Evolutionary conservation across 2,113 vertebrate species (phyloP).

Genomic region (Oxygymnocypris stewartii): DNA sequence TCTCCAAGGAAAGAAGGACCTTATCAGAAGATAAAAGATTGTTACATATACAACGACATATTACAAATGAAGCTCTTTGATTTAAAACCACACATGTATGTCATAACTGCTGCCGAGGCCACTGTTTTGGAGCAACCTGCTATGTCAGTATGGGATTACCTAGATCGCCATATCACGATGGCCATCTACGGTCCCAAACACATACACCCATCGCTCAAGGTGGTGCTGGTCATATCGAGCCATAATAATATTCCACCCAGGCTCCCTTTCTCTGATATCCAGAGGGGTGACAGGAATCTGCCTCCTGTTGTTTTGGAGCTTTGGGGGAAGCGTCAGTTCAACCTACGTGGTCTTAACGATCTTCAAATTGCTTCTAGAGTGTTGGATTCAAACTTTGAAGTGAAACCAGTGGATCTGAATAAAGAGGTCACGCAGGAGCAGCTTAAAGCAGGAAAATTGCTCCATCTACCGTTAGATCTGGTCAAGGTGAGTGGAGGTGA

Average conservation of each 20-base stretch:
- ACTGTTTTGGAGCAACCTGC: slow-evolving; percentile 78
- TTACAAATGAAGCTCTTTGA: slow-evolving; percentile 86
- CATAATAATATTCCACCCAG: slow-evolving; percentile 86
- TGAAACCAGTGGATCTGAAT: slow-evolving; percentile 76
- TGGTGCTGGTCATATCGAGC: slow-evolving; percentile 82
- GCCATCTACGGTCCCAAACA: slow-evolving; percentile 93
- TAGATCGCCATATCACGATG: slow-evolving; percentile 81
- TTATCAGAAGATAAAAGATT: slow-evolving; percentile 82
- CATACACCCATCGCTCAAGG: slow-evolving; percentile 91
- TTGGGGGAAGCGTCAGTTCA: slow-evolving; percentile 88
- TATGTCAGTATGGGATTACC: slow-evolving; percentile 79
- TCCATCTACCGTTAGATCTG: slow-evolving; percentile 78
- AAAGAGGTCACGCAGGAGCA: slow-evolving; percentile 82
- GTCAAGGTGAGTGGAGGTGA: slow-evolving; percentile 72
- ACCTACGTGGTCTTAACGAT: slow-evolving; percentile 79
- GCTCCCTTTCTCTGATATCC: slow-evolving; percentile 84
- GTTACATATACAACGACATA: slow-evolving; percentile 81
- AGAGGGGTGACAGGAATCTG: slow-evolving; percentile 77
- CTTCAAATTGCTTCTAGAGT: slow-evolving; percentile 77
- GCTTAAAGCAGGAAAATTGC: slow-evolving; percentile 79
- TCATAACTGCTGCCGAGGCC: slow-evolving; percentile 80
- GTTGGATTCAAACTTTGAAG: slow-evolving; percentile 79
- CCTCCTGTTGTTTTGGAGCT: slow-evolving; percentile 91
- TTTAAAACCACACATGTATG: slow-evolving; percentile 82
- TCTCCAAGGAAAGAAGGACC: slow-evolving; percentile 85